These are phyloP conservation scores for Eulemur albifrons DNA, from an alignment of 2,797 vertebrate species.

Conservation along the genomic window DNA sequence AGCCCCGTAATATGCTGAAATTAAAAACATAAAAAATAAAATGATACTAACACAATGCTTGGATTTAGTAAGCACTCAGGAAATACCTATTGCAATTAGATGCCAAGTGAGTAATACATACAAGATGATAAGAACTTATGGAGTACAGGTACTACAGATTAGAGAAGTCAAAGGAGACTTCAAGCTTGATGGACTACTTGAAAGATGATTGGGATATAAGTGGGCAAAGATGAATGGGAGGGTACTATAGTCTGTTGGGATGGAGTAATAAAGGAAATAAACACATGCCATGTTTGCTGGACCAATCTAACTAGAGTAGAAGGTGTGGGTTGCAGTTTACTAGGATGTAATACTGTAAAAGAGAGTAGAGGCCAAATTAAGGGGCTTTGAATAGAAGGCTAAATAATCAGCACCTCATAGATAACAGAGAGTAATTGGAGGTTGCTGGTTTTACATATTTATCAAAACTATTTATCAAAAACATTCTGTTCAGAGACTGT, in stretches of 20 bases:
- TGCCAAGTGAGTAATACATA: neutral
- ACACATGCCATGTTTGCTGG: neutral
- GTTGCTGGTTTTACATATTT: neutral
- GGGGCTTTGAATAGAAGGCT: neutral
- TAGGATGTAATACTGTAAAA: neutral
- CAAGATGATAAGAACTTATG: neutral
- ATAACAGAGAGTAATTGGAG: neutral
- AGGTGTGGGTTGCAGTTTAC: neutral
- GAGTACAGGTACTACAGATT: neutral
- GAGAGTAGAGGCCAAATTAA: neutral
- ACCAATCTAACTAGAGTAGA: neutral
- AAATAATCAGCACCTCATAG: neutral
- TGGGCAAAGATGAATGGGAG: neutral
- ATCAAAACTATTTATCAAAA: neutral
- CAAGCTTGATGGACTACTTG: neutral
- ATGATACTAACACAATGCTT: neutral
- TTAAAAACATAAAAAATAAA: no score
- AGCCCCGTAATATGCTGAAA: no score
- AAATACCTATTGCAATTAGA: neutral
- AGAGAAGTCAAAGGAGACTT: neutral
- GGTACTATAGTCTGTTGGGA: neutral
- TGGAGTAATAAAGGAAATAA: neutral
- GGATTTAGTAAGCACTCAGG: neutral
- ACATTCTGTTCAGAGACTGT: neutral
- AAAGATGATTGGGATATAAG: neutral